Base-by-base conservation (phyloP, 2,113 vertebrate genomes). In the Nansenia antarctica region DNA sequence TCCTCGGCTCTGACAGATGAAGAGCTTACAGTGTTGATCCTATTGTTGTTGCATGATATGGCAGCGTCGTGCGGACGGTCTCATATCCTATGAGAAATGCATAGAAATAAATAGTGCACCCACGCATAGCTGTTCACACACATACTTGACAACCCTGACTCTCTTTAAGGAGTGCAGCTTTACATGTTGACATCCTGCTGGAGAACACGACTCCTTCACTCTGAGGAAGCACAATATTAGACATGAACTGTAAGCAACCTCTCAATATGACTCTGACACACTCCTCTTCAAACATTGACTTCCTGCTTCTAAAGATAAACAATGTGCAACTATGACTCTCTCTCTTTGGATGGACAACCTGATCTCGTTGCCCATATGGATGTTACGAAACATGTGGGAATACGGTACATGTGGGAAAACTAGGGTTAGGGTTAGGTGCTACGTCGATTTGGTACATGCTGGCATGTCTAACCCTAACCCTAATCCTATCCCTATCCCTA, bases 21-120 rank as follows among this genome's bases (percentile, higher is more conserved):
- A 54, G 62, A 39, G 59, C 65, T 74, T 73, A 70, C 59, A 66
- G 65, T 52, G 71, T 77, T 83, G 69, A 82, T 77, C 68, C 58
- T 29, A 64, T 53, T 76, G 62, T 80, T 70, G 71, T 32, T 65
- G 49, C 73, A 27, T 65, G 35, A 71, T 57, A 42, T 65, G 45
- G 74, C 68, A 15, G 37, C 29, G 2, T n/a, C 45, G 27, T 14
- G 58, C 9, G 47, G n/a, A 14, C 31, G 34, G 37, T 20, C 15
- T 58, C 34, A 60, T 18, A 45, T 31, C 5, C n/a, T 31, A 6
- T 53, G 18, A 31, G 62, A 70, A n/a, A 72, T 54, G 31, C 61
- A 62, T 39, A 52, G 32, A 62, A 62, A 62, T 31, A 45, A 58
- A 45, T 18, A 0, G 15, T 57, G n/a, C 15, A 3, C 14, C 24